Conservation (phyloP, 2,113 vertebrate species). For the Gnathonemus echidnorhynchus region DNA sequence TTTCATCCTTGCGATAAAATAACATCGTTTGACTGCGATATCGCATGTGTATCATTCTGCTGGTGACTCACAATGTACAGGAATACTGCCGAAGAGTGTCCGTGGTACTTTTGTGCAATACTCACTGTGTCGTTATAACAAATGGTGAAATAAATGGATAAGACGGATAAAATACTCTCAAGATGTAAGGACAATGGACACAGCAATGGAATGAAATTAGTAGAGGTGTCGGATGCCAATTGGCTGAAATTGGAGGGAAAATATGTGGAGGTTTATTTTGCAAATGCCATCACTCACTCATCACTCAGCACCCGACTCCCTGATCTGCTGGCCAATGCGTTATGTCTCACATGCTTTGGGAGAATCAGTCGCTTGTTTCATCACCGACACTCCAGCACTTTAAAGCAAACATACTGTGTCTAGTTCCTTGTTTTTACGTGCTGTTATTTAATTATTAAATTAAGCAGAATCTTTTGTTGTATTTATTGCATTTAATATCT, state of each 20-base stretch:
- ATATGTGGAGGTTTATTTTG: not conserved
- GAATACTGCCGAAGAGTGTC: not conserved
- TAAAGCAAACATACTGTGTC: slow-evolving; percentile 35
- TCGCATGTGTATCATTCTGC: not conserved
- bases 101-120: not conserved
- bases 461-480: slow-evolving; percentile 29
- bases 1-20: not conserved
- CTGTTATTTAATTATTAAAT: slow-evolving; percentile 46
- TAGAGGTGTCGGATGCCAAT: not conserved
- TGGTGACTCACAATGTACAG: not conserved
- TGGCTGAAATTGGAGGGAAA: not conserved
- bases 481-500: slow-evolving; percentile 28
- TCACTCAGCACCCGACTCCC: not conserved
- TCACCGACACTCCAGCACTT: slow-evolving; percentile 51
- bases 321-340: not conserved
- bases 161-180: not conserved
- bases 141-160: not conserved
- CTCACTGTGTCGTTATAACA: not conserved
- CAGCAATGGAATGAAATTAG: not conserved
- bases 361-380: slow-evolving; percentile 37
- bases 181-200: not conserved
- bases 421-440: slow-evolving; percentile 36
- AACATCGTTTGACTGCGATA: not conserved
- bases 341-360: not conserved
- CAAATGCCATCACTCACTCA: not conserved